A percentile compares a stretch with the other conserved stretches of the same genome.
Conservation (phyloP, 2,888 invertebrate species). For the Plagiodera versicolora region DNA sequence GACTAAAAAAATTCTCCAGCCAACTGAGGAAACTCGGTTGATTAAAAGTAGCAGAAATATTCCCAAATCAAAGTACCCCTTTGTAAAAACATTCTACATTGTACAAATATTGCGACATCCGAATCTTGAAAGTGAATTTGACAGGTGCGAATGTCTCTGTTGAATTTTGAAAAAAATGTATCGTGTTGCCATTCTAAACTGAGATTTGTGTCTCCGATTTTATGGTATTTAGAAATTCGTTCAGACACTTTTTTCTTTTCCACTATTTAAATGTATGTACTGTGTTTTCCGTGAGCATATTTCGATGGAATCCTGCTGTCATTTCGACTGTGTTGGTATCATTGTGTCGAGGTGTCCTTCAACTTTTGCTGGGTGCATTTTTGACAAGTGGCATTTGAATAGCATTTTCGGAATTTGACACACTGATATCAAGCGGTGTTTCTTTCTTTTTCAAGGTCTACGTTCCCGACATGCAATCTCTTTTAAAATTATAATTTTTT, state of each 20-base stretch:
- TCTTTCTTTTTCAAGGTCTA: constrained; percentile 6
- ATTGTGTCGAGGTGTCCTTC: not conserved
- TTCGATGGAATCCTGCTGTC: constrained; percentile 8
- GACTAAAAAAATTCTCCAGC: too few relatives aligned
- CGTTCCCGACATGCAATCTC: constrained; percentile 26
- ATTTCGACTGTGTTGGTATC: constrained; percentile 10
- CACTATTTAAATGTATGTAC: constrained; percentile 22
- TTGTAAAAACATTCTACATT: constrained; percentile 10
- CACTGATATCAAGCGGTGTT: constrained; percentile 7
- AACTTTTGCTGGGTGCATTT: not conserved
- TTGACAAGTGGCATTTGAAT: not conserved
- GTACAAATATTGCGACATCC: constrained; percentile 21
- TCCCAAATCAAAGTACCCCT: constrained; percentile 13
- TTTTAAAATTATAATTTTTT: constrained; percentile 30
- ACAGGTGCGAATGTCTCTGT: constrained; percentile 14
- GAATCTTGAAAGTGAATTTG: not conserved
- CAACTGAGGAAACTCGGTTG: too few relatives aligned
- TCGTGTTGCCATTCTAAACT: constrained; percentile 31
- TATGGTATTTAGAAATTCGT: constrained; percentile 22
- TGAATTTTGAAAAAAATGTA: constrained; percentile 17
- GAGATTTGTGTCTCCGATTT: constrained; percentile 27
- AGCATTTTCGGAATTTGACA: not conserved
- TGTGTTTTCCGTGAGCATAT: constrained; percentile 22
- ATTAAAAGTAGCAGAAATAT: not conserved
- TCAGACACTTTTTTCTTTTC: constrained; percentile 20